A percentile compares a stretch with the other conserved stretches of the same genome.
Conservation (phyloP, 2,888 invertebrate genomes). For the Polia nebulosa region DNA sequence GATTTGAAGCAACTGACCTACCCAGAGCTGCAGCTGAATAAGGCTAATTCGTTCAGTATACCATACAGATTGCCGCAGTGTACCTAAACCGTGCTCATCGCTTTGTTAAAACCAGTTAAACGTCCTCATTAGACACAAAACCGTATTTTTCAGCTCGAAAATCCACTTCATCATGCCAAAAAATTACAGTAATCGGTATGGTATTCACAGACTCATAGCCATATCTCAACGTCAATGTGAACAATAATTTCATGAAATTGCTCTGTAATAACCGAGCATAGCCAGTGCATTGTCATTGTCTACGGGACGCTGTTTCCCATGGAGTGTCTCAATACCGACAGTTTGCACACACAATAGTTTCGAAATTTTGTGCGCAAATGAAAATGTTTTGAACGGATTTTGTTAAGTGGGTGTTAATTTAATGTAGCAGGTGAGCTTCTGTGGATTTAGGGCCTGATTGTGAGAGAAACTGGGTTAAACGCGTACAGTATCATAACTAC, state of each 20-base stretch:
- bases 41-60: too few relatives aligned
- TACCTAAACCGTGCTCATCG: neutral
- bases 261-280: conserved; percentile 38
- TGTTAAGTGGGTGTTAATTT: conserved; percentile 16
- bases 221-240: conserved; percentile 42
- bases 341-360: conserved; percentile 44
- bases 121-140: conserved; percentile 3
- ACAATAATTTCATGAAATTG: conserved; percentile 52
- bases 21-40: neutral
- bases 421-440: neutral
- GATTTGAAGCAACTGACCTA: neutral
- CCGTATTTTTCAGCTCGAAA: conserved; percentile 32
- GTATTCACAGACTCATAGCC: conserved; percentile 37
- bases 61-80: neutral
- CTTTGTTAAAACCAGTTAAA: conserved; percentile 5
- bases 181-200: conserved; percentile 46
- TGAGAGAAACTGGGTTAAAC: neutral
- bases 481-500: too few relatives aligned
- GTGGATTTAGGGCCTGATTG: neutral
- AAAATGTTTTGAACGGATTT: conserved; percentile 25
- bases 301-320: conserved; percentile 40
- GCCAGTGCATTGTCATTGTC: conserved; percentile 41
- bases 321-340: conserved; percentile 34
- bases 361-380: conserved; percentile 35
- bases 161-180: conserved; percentile 30